These are phyloP conservation scores for Caenorhabditis sulstoni DNA, from an alignment of 2,888 invertebrate genomes.

Conservation along the genomic window DNA sequence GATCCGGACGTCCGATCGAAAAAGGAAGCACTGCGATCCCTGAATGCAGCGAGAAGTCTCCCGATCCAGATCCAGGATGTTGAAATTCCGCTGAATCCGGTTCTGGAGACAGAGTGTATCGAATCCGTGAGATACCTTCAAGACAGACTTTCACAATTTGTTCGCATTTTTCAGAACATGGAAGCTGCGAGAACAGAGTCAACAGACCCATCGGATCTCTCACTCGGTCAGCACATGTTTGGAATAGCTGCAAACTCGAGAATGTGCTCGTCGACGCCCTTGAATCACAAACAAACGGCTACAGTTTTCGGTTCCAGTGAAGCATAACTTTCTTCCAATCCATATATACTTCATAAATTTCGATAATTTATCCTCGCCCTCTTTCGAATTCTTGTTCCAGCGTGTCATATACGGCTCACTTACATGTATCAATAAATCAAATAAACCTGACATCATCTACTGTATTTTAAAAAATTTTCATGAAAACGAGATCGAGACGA, in stretches of 20 bases:
- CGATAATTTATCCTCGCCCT: conserved; percentile 1
- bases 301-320: conserved; percentile 29
- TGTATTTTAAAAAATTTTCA: too few species aligned
- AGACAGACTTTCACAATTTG: background rate
- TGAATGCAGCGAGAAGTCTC: conserved; percentile 20
- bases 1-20: conserved; percentile 43
- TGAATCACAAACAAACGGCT: conserved; percentile 25
- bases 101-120: background rate
- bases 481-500: too few species aligned
- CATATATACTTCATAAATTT: conserved; percentile 12
- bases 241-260: conserved; percentile 28
- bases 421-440: conserved; percentile 10
- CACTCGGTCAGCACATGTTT: conserved; percentile 48
- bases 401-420: conserved; percentile 47
- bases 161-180: background rate
- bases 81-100: conserved; percentile 24
- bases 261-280: conserved; percentile 32
- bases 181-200: conserved; percentile 22
- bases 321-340: conserved; percentile 6
- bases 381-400: conserved; percentile 3
- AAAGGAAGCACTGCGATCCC: conserved; percentile 25
- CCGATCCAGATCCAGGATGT: conserved; percentile 11
- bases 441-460: too few species aligned
- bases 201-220: conserved; percentile 33
- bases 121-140: conserved; percentile 10